Base-by-base conservation (phyloP, 2,113 vertebrate species). In the Perca flavescens region DNA sequence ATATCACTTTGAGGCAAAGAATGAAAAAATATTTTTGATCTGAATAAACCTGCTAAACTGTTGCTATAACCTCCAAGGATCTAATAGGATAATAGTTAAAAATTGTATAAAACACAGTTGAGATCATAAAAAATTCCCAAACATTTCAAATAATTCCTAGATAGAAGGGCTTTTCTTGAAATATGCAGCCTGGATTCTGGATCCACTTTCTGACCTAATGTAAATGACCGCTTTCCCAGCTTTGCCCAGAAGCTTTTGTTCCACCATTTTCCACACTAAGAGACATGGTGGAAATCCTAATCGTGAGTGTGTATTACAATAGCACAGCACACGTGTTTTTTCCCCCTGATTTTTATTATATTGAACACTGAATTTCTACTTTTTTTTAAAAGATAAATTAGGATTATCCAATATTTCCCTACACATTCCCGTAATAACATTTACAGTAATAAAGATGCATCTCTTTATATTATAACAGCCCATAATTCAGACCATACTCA, bases 141-240 rank as follows among this genome's bases (percentile, higher is more conserved):
- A 54, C 21, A 49, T 77, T 82, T 77, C 6, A 65, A 40, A 83
- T 31, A 4, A 62, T 54, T 62, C 6, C 12, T 25, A 36, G 13
- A 69, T 7, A 63, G 19, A 17, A 68, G 7, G 9, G 2, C 49
- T 69, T 74, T 49, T 49, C 22, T 16, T 62, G 4, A 70, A 75
- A 78, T 46, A 31, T 14, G 31, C 52, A 75, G 28, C 54, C 49
- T 81, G 64, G 64, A 77, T 54, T 87, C 46, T 72, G 56, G 7
- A 66, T 15, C 36, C 47, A 43, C 60, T 85, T 82, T 57, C 13
- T 22, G 50, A 43, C 17, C 46, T 70, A 21, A 62, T 76, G 36
- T 16, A 58, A 75, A 70, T 71, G 25, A 65, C 0, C 4, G 3
- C 21, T 50, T 62, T 49, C 22, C 21, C 21, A 65, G 17, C 65